These are phyloP conservation scores for Nemotelus pantherinus DNA, from an alignment of 2,888 invertebrate species.

Conservation along the genomic window DNA sequence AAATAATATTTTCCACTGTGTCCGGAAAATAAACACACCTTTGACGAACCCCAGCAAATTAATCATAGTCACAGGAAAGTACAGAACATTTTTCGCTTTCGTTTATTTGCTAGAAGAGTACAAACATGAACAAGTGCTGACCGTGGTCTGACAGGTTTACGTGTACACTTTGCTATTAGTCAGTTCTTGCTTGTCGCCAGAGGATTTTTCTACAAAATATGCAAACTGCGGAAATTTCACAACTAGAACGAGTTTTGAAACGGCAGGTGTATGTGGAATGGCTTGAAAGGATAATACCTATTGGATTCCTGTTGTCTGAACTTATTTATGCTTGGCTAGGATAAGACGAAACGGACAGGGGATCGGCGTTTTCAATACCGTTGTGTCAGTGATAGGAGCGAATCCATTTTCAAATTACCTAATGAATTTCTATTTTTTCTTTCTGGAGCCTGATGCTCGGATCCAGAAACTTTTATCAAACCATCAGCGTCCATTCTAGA, in stretches of 20 bases:
- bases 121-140: neutral
- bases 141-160: constrained; percentile 16
- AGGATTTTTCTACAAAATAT: constrained; percentile 20
- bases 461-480: constrained; percentile 31
- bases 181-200: neutral
- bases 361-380: neutral
- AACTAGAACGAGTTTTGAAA: constrained; percentile 4
- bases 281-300: neutral
- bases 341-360: neutral
- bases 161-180: neutral
- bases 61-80: constrained; percentile 40
- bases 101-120: neutral
- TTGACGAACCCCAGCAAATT: constrained; percentile 44
- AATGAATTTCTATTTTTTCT: constrained; percentile 54
- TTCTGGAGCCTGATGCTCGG: neutral
- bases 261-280: no score
- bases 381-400: neutral
- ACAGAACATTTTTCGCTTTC: neutral
- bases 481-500: constrained; percentile 46
- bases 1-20: constrained; percentile 42
- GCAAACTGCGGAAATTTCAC: constrained; percentile 2
- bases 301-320: neutral
- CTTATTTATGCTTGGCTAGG: no score
- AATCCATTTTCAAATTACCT: constrained; percentile 55
- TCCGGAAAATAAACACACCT: constrained; percentile 34